Base-by-base conservation (phyloP, 2,888 invertebrate genomes). In the Corythucha ciliata region DNA sequence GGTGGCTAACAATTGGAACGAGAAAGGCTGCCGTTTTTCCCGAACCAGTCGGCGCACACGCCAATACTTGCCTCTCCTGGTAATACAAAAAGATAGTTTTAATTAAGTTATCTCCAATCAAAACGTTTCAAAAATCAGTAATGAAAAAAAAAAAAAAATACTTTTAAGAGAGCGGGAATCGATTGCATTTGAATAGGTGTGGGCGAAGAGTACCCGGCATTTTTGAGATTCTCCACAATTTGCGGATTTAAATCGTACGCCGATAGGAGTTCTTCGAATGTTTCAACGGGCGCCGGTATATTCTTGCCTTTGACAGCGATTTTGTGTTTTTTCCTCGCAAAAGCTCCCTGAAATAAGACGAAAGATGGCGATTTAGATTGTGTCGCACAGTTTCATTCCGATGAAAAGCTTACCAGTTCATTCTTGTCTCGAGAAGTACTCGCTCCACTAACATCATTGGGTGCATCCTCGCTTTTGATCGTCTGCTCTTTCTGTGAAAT, bases 21-120 rank as follows among this genome's bases (percentile, higher is more conserved):
- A 96, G 73, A 69, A 96, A 97, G 0, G 96, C 92, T 1, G 90
- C 83, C 0, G 97, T 98, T 72, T 97, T 97, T 7, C 97, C 97
- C 1, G 93, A 94, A 1, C 97, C 97, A 0, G 97, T 98, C 0
- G 96, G 96, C 0, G 97, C 97, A 67, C 91, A 92, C 0, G 91
- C 93, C 62, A 97, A 75, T 26, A 96, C 69, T 66, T 93, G 86
- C 44, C 89, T 76, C 34, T 79, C 78, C 33, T 47, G 32, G n/a
- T n/a, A n/a, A n/a, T n/a, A n/a, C n/a, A n/a, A n/a, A n/a, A n/a
- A n/a, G n/a, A n/a, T n/a, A 32, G 22, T 14, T 8, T 20, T 16
- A 16, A 8, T 12, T 29, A 29, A 29, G 29, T 29, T 12, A 29
- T 16, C 12, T 45, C 40, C 39, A 29, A 78, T 84, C 44, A 53